These are phyloP conservation scores for Eueides isabella DNA, from an alignment of 1,140 invertebrate genomes.

Conservation along the genomic window DNA sequence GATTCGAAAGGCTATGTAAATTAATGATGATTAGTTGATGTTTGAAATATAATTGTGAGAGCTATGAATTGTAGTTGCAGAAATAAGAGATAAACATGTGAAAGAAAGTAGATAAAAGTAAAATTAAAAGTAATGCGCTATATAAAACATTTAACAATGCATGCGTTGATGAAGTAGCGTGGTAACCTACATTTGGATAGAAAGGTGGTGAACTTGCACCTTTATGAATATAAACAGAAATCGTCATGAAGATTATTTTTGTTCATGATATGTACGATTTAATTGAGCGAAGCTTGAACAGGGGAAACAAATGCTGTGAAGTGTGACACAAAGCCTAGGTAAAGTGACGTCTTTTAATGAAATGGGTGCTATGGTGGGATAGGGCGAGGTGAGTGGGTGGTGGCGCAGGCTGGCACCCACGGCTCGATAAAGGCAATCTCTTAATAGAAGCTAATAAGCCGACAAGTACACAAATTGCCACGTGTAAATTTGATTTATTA, in stretches of 20 bases:
- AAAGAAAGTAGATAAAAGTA: slow-evolving; percentile 15
- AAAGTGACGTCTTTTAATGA: slow-evolving; percentile 63
- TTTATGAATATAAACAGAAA: not conserved
- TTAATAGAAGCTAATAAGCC: slow-evolving; percentile 71
- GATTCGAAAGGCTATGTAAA: slow-evolving; percentile 10
- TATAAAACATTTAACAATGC: slow-evolving; percentile 64
- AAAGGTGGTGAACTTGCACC: slow-evolving; percentile 18
- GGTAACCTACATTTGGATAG: not conserved
- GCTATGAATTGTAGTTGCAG: slow-evolving; percentile 25
- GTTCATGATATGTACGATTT: not conserved
- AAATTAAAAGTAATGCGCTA: slow-evolving; percentile 21
- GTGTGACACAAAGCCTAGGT: slow-evolving; percentile 59
- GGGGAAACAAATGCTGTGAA: slow-evolving; percentile 61
- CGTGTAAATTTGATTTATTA: slow-evolving; percentile 57
- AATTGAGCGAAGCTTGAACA: slow-evolving; percentile 63
- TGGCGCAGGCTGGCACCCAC: slow-evolving; percentile 71
- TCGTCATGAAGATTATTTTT: slow-evolving; percentile 4
- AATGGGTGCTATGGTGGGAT: slow-evolving; percentile 60
- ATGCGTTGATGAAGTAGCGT: slow-evolving; percentile 51
- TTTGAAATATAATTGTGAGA: slow-evolving; percentile 23
- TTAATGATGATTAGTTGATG: slow-evolving; percentile 4
- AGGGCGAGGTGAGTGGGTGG: slow-evolving; percentile 63
- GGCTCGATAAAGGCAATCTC: slow-evolving; percentile 74
- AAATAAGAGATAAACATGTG: slow-evolving; percentile 22
- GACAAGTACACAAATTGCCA: slow-evolving; percentile 64